Percentiles rank a stretch among this genome's conserved stretches.
phyloP scores from a whole-genome alignment of 2,888 invertebrate species.

The Cheilosia vulpina region DNA sequence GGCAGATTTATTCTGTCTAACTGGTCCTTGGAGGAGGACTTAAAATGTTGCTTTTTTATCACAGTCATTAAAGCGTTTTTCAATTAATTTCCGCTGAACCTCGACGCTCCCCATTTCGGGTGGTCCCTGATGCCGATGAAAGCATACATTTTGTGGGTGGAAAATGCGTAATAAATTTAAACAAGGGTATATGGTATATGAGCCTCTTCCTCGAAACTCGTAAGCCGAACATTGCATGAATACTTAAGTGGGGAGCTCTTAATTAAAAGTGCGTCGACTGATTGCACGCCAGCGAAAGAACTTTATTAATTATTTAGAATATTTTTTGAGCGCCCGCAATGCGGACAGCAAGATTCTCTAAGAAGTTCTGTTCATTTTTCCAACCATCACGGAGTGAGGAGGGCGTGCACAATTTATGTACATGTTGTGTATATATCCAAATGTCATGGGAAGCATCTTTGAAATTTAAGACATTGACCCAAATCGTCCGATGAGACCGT shows the following conservation, averaged over 20 bases:
- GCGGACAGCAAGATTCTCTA: constrained; percentile 10
- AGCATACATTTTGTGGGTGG: constrained; percentile 1
- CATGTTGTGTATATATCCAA: constrained; percentile 5
- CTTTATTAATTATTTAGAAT: constrained; percentile 71
- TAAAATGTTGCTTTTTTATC: constrained; percentile 45
- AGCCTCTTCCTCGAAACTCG: neutral
- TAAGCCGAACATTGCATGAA: constrained; percentile 58
- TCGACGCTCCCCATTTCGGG: neutral
- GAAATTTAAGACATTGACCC: constrained; percentile 64
- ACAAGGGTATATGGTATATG: neutral
- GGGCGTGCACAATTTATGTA: constrained; percentile 30
- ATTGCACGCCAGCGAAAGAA: constrained; percentile 64
- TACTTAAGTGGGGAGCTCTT: constrained; percentile 69
- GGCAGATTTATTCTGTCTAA: constrained; percentile 62
- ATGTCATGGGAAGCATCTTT: constrained; percentile 60
- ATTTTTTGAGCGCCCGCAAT: constrained; percentile 38
- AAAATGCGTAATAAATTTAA: constrained; percentile 49
- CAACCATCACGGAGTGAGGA: constrained; percentile 1
- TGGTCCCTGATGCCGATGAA: constrained; percentile 3
- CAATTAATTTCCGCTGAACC: constrained; percentile 60
- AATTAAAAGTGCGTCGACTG: constrained; percentile 70
- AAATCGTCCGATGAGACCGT: constrained; percentile 38
- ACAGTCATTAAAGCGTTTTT: constrained; percentile 64
- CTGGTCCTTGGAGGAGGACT: constrained; percentile 49
- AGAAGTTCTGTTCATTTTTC: constrained; percentile 30